Base-by-base conservation (phyloP, 1,140 invertebrate species). In the Aphelenchoides besseyi region DNA sequence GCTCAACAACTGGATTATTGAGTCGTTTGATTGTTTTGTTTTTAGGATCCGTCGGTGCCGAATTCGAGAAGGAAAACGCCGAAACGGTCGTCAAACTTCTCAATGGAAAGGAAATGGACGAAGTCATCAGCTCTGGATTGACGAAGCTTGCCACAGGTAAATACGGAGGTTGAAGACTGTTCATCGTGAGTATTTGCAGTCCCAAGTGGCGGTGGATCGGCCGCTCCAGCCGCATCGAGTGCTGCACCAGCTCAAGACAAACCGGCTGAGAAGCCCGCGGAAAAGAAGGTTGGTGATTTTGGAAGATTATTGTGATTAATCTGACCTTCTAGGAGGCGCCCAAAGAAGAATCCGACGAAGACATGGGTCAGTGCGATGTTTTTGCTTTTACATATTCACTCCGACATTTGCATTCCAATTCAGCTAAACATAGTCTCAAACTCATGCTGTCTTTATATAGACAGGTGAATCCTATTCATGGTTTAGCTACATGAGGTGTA, bases 331-430 rank as follows among this genome's bases (percentile, higher is more conserved):
- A 92, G 84, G 90, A 91, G 77, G 89, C 90, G 68, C 82, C 85
- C 59, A 90, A 91, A 83, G 89, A 88, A 71, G 85, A 87, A 70
- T 81, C 78, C 32, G 92, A 95, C 85, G 95, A 97, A 81, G 93
- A 95, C 85, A 95, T 98, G 92, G 95, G n/a, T n/a, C n/a, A n/a
- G n/a, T n/a, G n/a, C n/a, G n/a, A n/a, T n/a, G n/a, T n/a, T n/a
- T n/a, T n/a, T n/a, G n/a, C n/a, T n/a, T n/a, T n/a, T n/a, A n/a
- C n/a, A n/a, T n/a, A n/a, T n/a, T n/a, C n/a, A n/a, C n/a, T n/a
- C n/a, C n/a, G n/a, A n/a, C n/a, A n/a, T n/a, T n/a, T n/a, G n/a
- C n/a, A n/a, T n/a, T n/a, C n/a, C n/a, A n/a, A n/a, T n/a, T n/a
- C n/a, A n/a, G n/a, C n/a, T n/a, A n/a, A n/a, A n/a, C n/a, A n/a